Evolutionary conservation across 2,888 invertebrate species (phyloP), one percentile per base, ranked within the genome.

Genomic region (Merodon equestris): DNA sequence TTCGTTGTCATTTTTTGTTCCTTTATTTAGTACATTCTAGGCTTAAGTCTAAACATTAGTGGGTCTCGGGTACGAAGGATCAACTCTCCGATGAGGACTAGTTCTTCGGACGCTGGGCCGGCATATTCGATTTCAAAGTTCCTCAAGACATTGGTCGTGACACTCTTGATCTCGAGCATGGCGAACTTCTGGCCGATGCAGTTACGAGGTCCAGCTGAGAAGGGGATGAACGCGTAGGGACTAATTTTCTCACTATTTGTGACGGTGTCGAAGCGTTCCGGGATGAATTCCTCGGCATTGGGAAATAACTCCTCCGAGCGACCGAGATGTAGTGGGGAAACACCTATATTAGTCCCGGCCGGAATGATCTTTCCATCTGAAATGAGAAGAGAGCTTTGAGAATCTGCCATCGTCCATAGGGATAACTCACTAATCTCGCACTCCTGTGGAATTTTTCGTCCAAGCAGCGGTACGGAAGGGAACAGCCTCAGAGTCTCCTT

Each of bases 171-270:
- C 83, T 89, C 89, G 19, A 89, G 68, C 82, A 88, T 84, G 27
- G 89, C 89, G 61, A 89, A 89, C 70, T 87, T 88, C 71, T 89
- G 89, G 0, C 89, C 88, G 82, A 89, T 89, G 71, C 89, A 89
- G 81, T 89, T 89, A 4, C 89, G 86, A 9, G 89, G 85, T 0
- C 89, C 89, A 0, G 89, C 89, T 13, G 88, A 88, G 53, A 89
- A 89, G 4, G 89, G 89, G 66, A 89, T 87, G 71, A 86, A 88
- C 1, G 87, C 86, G 64, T 87, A 89, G 0, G 88, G 88, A 82
- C 87, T 88, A 19, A 84, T 83, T 71, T 87, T 87, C 44, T 87
- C 86, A 0, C 84, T 83, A 50, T 83, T 86, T 38, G 83, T 85
- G 1, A 85, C 85, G 4, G 85, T 83, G 74, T 86, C 85, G 68